Base-by-base conservation (phyloP, 1,140 invertebrate species). In the Caenorhabditis tropicalis region DNA sequence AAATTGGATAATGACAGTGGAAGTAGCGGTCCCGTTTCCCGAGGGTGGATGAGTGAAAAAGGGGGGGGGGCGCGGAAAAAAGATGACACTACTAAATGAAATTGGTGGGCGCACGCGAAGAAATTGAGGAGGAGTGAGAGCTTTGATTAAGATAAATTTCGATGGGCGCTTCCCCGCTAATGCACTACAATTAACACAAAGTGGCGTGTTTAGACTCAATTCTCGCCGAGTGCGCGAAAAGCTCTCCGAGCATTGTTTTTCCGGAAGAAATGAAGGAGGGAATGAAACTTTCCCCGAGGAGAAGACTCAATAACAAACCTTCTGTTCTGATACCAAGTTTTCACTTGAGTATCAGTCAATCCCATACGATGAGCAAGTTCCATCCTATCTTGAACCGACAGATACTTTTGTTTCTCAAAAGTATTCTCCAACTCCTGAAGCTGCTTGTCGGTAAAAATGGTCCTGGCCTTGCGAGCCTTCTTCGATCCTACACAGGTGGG, bases 281-380 rank as follows among this genome's bases (percentile, higher is more conserved):
- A 74, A 39, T 65, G n/a, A 3, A 27, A n/a, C 53, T 43, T 43
- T 43, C 39, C n/a, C n/a, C n/a, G n/a, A n/a, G 12, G 39, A 43
- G 15, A 60, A n/a, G 27, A n/a, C n/a, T 27, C 19, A 24, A 81
- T 85, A 24, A 82, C 94, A 93, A 92, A 98, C 96, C 97, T 94
- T 94, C 97, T 94, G 92, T 99, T 99, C 92, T 99, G 97, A 92
- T 98, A 99, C 97, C 97, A 99, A 83, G 97, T 99, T 92, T 99
- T 99, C 88, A 99, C 97, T 94, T 99, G 98, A 12, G 97, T 99
- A 91, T 99, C 98, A 12, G 96, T 97, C 33, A 99, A 93, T 85
- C 96, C 96, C 48, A 99, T 93, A 92, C 97, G 97, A 36, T 96
- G 95, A 0, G 98, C 98, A 84, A 99, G 92, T 92, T 99, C 97